A percentile compares a stretch with the other conserved stretches of the same genome.
These are phyloP conservation scores for Dipodomys spectabilis DNA, from an alignment of 2,113 vertebrate genomes.

Conservation along the genomic window DNA sequence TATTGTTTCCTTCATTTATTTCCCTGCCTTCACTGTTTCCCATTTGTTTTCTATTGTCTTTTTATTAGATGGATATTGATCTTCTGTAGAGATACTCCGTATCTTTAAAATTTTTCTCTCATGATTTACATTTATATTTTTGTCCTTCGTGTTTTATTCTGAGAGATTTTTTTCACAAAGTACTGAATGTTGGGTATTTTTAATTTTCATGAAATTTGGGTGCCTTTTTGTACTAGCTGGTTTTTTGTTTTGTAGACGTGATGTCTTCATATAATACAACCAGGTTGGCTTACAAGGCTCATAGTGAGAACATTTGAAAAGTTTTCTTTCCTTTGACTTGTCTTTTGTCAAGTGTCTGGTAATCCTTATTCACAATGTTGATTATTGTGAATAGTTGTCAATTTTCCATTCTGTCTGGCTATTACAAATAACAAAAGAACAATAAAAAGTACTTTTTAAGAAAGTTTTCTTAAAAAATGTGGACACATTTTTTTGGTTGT, in stretches of 20 bases:
- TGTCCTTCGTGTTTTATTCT: constrained; percentile 12
- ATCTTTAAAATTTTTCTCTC: background rate
- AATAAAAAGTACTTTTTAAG: constrained; percentile 29
- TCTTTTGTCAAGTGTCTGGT: constrained; percentile 3
- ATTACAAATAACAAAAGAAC: background rate
- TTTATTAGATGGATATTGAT: background rate
- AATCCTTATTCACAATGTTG: constrained; percentile 7
- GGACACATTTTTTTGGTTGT: too few species aligned
- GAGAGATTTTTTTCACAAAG: constrained; percentile 46
- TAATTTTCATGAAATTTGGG: background rate
- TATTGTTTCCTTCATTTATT: constrained; percentile 31
- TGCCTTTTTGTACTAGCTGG: background rate
- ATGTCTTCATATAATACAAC: background rate
- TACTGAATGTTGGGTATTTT: constrained; percentile 14
- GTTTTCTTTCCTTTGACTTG: background rate
- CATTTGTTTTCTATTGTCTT: background rate
- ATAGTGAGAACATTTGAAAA: constrained; percentile 13
- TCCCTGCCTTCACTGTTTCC: background rate
- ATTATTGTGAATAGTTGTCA: background rate
- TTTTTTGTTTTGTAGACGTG: constrained; percentile 5
- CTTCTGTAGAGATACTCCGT: background rate
- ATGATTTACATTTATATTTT: background rate
- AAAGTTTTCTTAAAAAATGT: background rate
- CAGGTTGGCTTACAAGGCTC: background rate
- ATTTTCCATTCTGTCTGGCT: background rate